Evolutionary conservation across 2,888 invertebrate species (phyloP).

Genomic region (Synanthedon vespiformis): DNA sequence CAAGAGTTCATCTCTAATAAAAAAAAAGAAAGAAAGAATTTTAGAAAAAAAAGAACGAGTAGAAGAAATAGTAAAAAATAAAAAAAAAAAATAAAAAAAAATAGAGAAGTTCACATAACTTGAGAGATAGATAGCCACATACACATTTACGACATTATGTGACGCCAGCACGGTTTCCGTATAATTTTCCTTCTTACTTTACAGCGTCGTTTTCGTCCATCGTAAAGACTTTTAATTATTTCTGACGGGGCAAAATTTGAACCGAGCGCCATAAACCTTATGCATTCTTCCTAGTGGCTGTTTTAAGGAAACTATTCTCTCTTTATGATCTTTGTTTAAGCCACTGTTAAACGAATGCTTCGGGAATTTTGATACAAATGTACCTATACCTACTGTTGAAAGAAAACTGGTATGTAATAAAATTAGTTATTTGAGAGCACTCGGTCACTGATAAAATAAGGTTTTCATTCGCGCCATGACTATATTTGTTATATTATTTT

Average conservation of each 20-base stretch:
- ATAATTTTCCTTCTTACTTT: constrained; percentile 48
- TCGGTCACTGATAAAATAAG: too few relatives aligned
- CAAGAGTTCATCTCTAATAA: too few relatives aligned
- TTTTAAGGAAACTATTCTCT: constrained; percentile 24
- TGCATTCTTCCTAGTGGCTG: constrained; percentile 34
- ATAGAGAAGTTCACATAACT: background rate
- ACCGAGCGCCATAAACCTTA: constrained; percentile 27
- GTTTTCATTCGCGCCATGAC: too few relatives aligned
- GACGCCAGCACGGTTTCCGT: constrained; percentile 34
- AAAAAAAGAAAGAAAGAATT: too few relatives aligned
- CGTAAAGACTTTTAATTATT: constrained; percentile 60
- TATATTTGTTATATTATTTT: too few relatives aligned
- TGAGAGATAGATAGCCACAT: constrained; percentile 11
- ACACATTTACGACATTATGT: constrained; percentile 37
- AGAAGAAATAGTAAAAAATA: too few relatives aligned
- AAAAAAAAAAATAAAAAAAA: too few relatives aligned
- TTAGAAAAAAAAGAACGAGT: too few relatives aligned
- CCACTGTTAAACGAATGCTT: constrained; percentile 18
- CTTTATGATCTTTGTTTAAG: constrained; percentile 33
- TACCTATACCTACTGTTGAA: too few relatives aligned
- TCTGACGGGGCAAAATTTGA: constrained; percentile 47
- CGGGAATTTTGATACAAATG: background rate
- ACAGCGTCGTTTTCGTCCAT: constrained; percentile 56
- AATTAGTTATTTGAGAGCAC: too few relatives aligned
- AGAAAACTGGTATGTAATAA: too few relatives aligned